phyloP scores from a whole-genome alignment of 2,888 invertebrate genomes.

The Lumbricus terrestris region DNA sequence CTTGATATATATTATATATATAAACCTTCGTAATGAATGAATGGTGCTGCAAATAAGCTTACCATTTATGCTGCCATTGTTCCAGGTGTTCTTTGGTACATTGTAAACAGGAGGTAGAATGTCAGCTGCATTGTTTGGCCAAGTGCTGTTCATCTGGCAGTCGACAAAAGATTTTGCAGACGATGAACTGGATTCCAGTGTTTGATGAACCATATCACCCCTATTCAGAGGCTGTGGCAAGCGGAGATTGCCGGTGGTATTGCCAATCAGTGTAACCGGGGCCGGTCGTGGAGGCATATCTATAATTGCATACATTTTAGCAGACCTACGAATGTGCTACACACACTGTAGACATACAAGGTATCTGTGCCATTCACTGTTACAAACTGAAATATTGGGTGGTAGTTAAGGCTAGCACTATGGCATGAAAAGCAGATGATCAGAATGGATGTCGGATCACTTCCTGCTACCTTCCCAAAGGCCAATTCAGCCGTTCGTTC shows the following conservation, averaged over 20 bases:
- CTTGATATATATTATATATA: too few species aligned
- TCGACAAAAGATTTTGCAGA: not conserved
- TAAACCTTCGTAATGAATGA: not conserved
- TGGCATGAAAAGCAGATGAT: too few species aligned
- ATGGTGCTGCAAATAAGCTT: not conserved
- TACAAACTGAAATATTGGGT: too few species aligned
- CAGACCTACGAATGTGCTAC: not conserved
- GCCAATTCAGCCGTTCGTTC: too few species aligned
- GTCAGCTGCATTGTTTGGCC: not conserved
- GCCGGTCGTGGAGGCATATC: not conserved
- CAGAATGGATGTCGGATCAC: too few species aligned
- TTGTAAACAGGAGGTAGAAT: conserved; percentile 14
- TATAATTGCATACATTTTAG: not conserved
- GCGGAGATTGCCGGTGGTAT: not conserved
- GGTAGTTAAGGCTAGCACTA: too few species aligned
- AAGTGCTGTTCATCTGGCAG: not conserved
- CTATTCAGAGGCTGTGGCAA: not conserved
- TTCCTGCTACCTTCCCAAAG: too few species aligned
- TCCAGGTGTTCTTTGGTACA: not conserved
- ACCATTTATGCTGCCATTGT: not conserved
- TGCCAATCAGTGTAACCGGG: not conserved
- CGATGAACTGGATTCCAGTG: not conserved
- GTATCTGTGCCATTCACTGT: not conserved
- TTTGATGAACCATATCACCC: not conserved
- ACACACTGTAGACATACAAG: not conserved